These are phyloP conservation scores for Drosophila hamatofila DNA, from an alignment of 2,888 invertebrate species.

Conservation along the genomic window DNA sequence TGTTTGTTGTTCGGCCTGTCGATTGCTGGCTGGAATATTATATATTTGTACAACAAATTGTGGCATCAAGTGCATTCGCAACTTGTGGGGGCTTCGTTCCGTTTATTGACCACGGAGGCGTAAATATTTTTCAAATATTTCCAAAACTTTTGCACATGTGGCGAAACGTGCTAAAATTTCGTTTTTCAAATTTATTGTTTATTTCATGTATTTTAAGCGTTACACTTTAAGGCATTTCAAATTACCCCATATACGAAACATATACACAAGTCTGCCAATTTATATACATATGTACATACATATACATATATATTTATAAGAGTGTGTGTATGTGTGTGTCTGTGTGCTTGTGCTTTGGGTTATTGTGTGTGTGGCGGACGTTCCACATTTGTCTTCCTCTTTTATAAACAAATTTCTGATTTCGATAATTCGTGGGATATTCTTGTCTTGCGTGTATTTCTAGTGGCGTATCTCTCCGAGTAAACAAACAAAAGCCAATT, in stretches of 20 bases:
- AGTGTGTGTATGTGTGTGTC: constrained; percentile 10
- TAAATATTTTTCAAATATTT: constrained; percentile 51
- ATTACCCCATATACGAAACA: constrained; percentile 27
- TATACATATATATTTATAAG: constrained; percentile 1
- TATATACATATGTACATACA: constrained; percentile 2
- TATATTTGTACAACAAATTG: constrained; percentile 30
- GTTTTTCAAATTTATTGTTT: constrained; percentile 73
- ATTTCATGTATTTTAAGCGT: constrained; percentile 74
- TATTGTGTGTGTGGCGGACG: constrained; percentile 57
- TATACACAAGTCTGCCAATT: constrained; percentile 21
- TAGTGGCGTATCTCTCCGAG: constrained; percentile 70
- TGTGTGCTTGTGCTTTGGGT: constrained; percentile 17
- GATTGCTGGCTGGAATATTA: constrained; percentile 43
- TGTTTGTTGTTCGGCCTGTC: constrained; percentile 14
- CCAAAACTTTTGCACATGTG: constrained; percentile 77
- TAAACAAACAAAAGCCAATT: constrained; percentile 76
- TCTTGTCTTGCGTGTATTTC: constrained; percentile 73
- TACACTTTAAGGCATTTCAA: constrained; percentile 70
- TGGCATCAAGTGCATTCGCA: constrained; percentile 61
- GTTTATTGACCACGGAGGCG: constrained; percentile 59
- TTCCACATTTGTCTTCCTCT: constrained; percentile 79
- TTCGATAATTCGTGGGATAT: constrained; percentile 73
- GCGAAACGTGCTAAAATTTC: constrained; percentile 74
- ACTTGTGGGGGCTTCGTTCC: constrained; percentile 27
- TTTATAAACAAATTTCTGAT: constrained; percentile 74